Evolutionary conservation across 2,888 invertebrate species (phyloP).

Genomic region (Torymus aiolomorphi): DNA sequence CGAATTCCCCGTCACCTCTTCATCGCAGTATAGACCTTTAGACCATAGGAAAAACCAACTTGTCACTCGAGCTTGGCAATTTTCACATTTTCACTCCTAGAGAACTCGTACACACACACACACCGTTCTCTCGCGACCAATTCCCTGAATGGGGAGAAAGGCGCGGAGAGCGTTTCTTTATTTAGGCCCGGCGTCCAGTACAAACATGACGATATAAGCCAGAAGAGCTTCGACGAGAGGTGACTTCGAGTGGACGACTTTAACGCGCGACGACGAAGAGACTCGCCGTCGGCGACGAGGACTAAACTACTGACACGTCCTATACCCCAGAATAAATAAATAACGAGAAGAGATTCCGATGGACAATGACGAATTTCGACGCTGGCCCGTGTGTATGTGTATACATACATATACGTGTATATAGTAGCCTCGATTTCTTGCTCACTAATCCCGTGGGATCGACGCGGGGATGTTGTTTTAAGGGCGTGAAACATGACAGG

Average conservation of each 20-base stretch:
- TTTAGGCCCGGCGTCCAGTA: conserved; percentile 62
- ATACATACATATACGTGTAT: neutral
- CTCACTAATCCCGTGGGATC: conserved; percentile 68
- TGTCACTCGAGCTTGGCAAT: conserved; percentile 54
- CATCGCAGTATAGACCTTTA: neutral
- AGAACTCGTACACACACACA: neutral
- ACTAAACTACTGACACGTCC: conserved; percentile 4
- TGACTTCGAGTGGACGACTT: conserved; percentile 59
- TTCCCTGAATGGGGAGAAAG: conserved; percentile 45
- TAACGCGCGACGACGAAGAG: no score
- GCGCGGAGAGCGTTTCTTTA: conserved; percentile 60
- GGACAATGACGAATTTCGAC: conserved; percentile 48
- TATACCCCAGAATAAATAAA: conserved; percentile 69
- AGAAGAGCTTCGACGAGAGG: conserved; percentile 50
- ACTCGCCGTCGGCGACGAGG: conserved; percentile 19
- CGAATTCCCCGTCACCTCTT: conserved; percentile 34
- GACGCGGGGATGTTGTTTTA: conserved; percentile 70
- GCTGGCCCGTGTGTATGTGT: neutral
- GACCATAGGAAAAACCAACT: neutral
- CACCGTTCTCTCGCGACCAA: neutral
- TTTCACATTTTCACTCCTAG: conserved; percentile 43
- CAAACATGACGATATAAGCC: conserved; percentile 64
- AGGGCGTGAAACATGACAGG: conserved; percentile 74
- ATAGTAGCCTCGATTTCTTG: conserved; percentile 21
- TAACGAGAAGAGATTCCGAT: conserved; percentile 62